These are phyloP conservation scores for Acyrthosiphon pisum DNA, from an alignment of 1,140 invertebrate species.

Conservation along the genomic window DNA sequence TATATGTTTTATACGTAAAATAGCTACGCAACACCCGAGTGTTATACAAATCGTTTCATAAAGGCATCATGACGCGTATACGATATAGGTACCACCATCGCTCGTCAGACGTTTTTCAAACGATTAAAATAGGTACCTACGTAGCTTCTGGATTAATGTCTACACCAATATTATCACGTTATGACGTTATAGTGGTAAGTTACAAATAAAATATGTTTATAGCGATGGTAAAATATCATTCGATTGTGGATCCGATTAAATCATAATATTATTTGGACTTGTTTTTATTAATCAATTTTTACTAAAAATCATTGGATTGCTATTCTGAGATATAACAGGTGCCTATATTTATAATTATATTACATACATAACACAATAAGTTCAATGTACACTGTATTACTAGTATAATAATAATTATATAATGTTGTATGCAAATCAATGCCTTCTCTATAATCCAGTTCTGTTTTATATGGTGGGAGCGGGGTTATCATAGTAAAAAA, in stretches of 20 bases:
- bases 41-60: not conserved
- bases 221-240: not conserved
- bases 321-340: not conserved
- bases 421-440: no score
- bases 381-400: no score
- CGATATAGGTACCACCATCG: not conserved
- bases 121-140: not conserved
- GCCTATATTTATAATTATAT: no score
- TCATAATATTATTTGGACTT: not conserved
- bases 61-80: not conserved
- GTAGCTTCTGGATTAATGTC: not conserved
- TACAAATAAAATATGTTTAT: not conserved
- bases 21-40: not conserved
- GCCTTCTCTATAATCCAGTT: no score
- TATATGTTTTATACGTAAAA: not conserved
- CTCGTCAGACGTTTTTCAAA: not conserved
- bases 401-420: no score
- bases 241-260: not conserved
- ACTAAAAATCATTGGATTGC: not conserved
- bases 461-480: no score
- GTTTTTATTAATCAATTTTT: no score
- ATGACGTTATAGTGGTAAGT: not conserved
- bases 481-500: no score
- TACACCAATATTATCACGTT: not conserved
- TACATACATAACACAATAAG: no score